A percentile compares a stretch with the other conserved stretches of the same genome.
phyloP scores from a whole-genome alignment of 2,797 vertebrate genomes.

The Pantherophis vulpinus region DNA sequence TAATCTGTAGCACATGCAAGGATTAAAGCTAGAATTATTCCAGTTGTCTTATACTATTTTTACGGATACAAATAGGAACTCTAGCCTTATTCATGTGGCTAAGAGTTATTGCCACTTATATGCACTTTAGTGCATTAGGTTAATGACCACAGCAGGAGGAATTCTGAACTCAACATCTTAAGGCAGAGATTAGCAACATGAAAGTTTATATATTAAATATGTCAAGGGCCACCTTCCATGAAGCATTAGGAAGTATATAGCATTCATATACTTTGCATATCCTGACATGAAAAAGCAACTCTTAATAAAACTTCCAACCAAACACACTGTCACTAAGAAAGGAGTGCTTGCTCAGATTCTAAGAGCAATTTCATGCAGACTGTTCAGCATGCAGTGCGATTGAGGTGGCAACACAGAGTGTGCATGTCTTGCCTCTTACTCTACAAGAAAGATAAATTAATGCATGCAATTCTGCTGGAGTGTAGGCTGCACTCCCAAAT shows the following conservation, averaged over 20 bases:
- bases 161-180: background rate
- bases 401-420: background rate
- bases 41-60: background rate
- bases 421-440: background rate
- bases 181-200: background rate
- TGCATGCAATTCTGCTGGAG: background rate
- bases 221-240: background rate
- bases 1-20: background rate
- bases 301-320: background rate
- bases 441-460: background rate
- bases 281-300: background rate
- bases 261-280: background rate
- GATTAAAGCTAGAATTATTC: conserved; percentile 3
- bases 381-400: background rate
- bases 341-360: background rate
- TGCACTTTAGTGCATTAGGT: background rate
- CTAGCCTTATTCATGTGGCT: background rate
- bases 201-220: background rate
- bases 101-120: background rate
- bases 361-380: background rate
- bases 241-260: background rate
- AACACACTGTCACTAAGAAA: background rate
- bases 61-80: background rate
- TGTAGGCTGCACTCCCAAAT: background rate
- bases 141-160: background rate